These are phyloP conservation scores for Hycleus phaleratus DNA, from an alignment of 1,140 invertebrate genomes.

Conservation along the genomic window DNA sequence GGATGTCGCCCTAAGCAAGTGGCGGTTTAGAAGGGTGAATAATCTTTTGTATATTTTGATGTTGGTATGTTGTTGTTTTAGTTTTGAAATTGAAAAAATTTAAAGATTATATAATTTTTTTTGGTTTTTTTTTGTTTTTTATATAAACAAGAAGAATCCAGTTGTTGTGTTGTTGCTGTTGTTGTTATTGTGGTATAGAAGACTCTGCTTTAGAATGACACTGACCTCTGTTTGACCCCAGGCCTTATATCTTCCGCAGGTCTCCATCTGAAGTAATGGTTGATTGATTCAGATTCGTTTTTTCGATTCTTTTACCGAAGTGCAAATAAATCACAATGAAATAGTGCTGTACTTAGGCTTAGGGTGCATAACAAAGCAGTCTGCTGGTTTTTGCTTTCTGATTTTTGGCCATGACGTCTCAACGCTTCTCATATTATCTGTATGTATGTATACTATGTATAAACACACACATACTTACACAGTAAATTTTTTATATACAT, in stretches of 20 bases:
- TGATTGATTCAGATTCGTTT: slow-evolving; percentile 42
- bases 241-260: slow-evolving; percentile 37
- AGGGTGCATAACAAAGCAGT: slow-evolving; percentile 42
- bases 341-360: slow-evolving; percentile 33
- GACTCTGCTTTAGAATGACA: slow-evolving; percentile 15
- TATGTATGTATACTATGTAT: too few relatives aligned
- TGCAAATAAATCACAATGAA: slow-evolving; percentile 43
- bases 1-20: slow-evolving; percentile 36
- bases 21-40: slow-evolving; percentile 36
- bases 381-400: slow-evolving; percentile 31
- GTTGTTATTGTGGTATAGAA: too few relatives aligned
- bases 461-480: neutral
- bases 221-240: slow-evolving; percentile 34
- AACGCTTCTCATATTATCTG: too few relatives aligned
- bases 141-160: too few relatives aligned
- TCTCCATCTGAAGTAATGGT: slow-evolving; percentile 38
- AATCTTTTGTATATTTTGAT: slow-evolving; percentile 27
- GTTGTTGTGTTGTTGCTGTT: too few relatives aligned
- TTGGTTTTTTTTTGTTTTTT: too few relatives aligned
- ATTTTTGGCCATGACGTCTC: slow-evolving; percentile 27
- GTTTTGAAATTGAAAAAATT: too few relatives aligned
- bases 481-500: neutral
- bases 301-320: slow-evolving; percentile 41
- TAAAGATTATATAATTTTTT: too few relatives aligned
- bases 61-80: too few relatives aligned